Base-by-base conservation (phyloP, 1,140 invertebrate species). In the Dendrolimus punctatus region DNA sequence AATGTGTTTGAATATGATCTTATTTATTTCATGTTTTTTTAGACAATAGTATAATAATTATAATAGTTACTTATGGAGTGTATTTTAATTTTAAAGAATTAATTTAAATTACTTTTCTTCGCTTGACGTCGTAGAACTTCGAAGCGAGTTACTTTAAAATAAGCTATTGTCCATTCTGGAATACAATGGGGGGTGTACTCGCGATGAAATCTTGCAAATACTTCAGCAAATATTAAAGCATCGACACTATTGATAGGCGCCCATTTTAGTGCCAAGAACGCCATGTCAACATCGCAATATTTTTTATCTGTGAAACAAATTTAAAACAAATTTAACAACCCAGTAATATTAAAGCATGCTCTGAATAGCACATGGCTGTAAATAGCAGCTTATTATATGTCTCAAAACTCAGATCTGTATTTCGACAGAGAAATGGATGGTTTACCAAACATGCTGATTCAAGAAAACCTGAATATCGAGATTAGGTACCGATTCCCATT, bases 211-310 rank as follows among this genome's bases (percentile, higher is more conserved):
- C 85, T 75, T 4, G 82, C 85, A 60, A 87, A 87, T 62, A 87
- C 84, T 65, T 87, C 83, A 8, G 83, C 71, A 59, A 85, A 87
- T 49, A 87, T 71, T 36, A 87, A 61, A 7, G 73, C 71, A 6
- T 87, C 82, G 23, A 73, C 65, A 37, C 60, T 65, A 47, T 87
- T 76, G 23, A 80, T 77, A 23, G 78, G 74, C 38, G 62, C 75
- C 85, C 85, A 87, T 58, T 87, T 87, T n/a, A 87, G 62, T 6
- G 82, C 85, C 46, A 87, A 53, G 53, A 87, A 87, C 9, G 80
- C 79, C 85, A 87, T 87, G 52, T 87, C 83, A 8, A 87, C 74
- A 53, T 86, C 83, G 58, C 85, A 87, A 57, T 73, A 87, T 61
- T 80, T 86, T 60, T 84, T 86, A 63, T 86, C 85, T 87, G 73